phyloP scores from a whole-genome alignment of 2,888 invertebrate species.

The Muscina levida region DNA sequence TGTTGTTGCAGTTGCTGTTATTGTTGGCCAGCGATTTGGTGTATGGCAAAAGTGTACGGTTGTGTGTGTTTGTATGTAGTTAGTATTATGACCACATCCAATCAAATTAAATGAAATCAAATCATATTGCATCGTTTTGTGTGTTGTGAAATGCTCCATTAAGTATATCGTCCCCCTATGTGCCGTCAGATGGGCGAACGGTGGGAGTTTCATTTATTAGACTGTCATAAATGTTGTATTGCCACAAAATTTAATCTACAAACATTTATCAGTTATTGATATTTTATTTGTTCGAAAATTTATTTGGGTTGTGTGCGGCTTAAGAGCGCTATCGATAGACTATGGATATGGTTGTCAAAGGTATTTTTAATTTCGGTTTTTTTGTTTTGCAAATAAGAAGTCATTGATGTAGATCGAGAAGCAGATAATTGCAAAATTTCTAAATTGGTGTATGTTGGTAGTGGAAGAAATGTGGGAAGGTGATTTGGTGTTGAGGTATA shows the following conservation, averaged over 20 bases:
- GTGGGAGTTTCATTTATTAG: not conserved
- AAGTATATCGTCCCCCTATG: not conserved
- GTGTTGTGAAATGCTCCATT: not conserved
- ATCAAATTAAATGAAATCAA: constrained; percentile 6
- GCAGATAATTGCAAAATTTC: too few species aligned
- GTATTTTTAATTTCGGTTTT: too few species aligned
- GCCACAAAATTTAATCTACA: not conserved
- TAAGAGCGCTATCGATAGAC: too few species aligned
- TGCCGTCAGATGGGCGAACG: too few species aligned
- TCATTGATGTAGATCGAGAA: too few species aligned
- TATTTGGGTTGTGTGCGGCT: too few species aligned
- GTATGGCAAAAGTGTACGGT: not conserved
- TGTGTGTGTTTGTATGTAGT: not conserved
- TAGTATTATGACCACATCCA: constrained; percentile 7
- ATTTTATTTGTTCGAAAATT: not conserved
- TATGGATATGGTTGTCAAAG: too few species aligned
- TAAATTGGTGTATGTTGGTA: too few species aligned
- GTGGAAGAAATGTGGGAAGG: too few species aligned
- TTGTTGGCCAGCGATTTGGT: not conserved
- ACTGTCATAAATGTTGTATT: not conserved
- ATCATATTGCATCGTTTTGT: not conserved
- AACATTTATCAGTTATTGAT: not conserved
- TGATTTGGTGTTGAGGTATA: too few species aligned
- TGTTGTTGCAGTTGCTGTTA: too few species aligned
- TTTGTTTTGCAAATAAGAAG: too few species aligned